Base-by-base conservation (phyloP, 2,113 vertebrate species). In the Scalopus aquaticus region DNA sequence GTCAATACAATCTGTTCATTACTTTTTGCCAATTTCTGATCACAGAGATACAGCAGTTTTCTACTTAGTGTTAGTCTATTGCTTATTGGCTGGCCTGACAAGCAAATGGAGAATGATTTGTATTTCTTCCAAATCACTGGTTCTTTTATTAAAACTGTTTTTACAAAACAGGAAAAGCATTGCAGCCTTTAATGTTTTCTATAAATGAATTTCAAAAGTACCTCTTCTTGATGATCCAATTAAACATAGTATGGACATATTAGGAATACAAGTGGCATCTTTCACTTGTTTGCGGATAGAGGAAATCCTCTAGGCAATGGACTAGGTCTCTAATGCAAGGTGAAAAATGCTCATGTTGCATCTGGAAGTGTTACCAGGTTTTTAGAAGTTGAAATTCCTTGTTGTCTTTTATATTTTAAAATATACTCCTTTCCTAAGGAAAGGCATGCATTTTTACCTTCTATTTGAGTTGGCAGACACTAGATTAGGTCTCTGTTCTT, bases 1-100 rank as follows among this genome's bases (percentile, higher is more conserved):
- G 99, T 97, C 79, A 49, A 39, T 62, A 54, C n/a, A 67, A 16
- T 87, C 26, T 85, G 1, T 44, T 65, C 28, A 12, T 92, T 11
- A 42, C 16, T 42, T 89, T n/a, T n/a, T 42, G 6, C 7, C 10
- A 4, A 39, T 39, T 73, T 94, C 74, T 90, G 70, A 65, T 83
- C 24, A 44, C 10, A 93, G 44, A 90, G 28, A 88, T 49, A 62
- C 51, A 90, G 13, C 20, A 46, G 17, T 94, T 82, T 92, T 72
- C 74, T 81, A 24, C 4, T 49, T 83, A 67, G 28, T 39, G 19
- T 35, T 81, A 26, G 35, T 67, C 20, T 64, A 30, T 12, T 78
- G 39, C n/a, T 74, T 93, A 42, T 81, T 88, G 94, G 35, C 37
- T 73, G 65, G 35, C 65, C 37, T 93, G 64, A 83, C 13, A 51